These are phyloP conservation scores for Cololabis saira DNA, from an alignment of 2,113 vertebrate species.

Conservation along the genomic window DNA sequence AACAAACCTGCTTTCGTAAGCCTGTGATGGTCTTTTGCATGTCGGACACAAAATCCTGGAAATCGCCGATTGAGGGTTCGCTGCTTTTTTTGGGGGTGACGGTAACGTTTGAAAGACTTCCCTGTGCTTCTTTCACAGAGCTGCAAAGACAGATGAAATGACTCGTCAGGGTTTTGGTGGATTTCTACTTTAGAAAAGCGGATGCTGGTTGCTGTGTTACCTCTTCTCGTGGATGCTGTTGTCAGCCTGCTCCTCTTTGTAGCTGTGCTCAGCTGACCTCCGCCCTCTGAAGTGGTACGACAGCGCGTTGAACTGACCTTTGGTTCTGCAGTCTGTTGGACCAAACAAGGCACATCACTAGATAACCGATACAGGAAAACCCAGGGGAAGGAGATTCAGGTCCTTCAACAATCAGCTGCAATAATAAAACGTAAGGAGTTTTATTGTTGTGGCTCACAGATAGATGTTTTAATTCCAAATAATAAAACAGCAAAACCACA, in stretches of 20 bases:
- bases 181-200: no score
- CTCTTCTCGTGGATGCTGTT: slow-evolving; percentile 51
- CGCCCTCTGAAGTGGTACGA: slow-evolving; percentile 94
- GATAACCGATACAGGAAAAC: no score
- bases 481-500: no score
- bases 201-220: slow-evolving; percentile 31
- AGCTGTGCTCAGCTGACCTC: slow-evolving; percentile 92
- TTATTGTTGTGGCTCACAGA: no score
- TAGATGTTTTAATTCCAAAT: no score
- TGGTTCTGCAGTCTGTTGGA: slow-evolving; percentile 91
- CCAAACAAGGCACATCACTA: slow-evolving; percentile 25
- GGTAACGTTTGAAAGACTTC: slow-evolving; percentile 78
- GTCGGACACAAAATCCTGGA: slow-evolving; percentile 93
- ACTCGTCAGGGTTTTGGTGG: not conserved
- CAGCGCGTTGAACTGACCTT: slow-evolving; percentile 95
- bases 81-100: slow-evolving; percentile 67
- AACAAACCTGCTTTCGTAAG: slow-evolving; percentile 91
- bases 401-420: no score
- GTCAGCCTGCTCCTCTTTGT: slow-evolving; percentile 77
- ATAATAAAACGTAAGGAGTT: no score
- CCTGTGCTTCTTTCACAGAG: slow-evolving; percentile 53
- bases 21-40: slow-evolving; percentile 95
- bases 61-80: slow-evolving; percentile 81
- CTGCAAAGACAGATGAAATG: slow-evolving; percentile 67
- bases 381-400: no score